Conservation (phyloP, 2,113 vertebrate species). For the Alouatta palliata region DNA sequence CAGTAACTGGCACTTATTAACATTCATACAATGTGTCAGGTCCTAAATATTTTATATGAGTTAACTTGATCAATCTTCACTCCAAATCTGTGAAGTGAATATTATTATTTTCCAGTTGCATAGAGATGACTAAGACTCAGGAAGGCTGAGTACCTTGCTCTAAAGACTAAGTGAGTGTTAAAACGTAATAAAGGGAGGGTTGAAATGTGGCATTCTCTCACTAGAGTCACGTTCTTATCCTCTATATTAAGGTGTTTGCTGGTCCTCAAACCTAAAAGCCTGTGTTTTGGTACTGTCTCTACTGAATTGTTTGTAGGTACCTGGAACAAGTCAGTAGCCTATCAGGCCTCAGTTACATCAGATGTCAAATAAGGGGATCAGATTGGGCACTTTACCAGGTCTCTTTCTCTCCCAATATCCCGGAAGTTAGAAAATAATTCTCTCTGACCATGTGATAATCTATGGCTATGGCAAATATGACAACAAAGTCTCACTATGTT, state of each 20-base stretch:
- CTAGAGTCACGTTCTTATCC: rapidly evolving
- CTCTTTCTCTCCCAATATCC: neutral
- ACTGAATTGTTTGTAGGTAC: neutral
- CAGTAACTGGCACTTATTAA: neutral
- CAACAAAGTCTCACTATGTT: neutral
- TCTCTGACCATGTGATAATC: neutral
- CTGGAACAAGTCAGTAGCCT: too few species aligned
- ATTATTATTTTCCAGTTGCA: neutral
- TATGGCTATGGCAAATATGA: neutral
- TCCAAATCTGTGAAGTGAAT: neutral
- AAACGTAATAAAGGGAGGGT: neutral
- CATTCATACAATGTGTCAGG: neutral
- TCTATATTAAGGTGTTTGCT: rapidly evolving
- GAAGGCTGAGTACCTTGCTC: neutral
- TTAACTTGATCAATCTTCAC: neutral
- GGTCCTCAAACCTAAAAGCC: neutral
- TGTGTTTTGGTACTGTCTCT: neutral
- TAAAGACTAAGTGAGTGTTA: neutral
- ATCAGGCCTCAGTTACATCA: neutral
- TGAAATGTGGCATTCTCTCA: neutral
- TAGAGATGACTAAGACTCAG: neutral
- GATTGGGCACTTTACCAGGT: neutral
- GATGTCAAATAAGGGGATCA: neutral
- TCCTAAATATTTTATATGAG: neutral
- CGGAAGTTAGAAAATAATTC: neutral